phyloP scores from a whole-genome alignment of 2,888 invertebrate species.

The Drosophila picticornis region DNA sequence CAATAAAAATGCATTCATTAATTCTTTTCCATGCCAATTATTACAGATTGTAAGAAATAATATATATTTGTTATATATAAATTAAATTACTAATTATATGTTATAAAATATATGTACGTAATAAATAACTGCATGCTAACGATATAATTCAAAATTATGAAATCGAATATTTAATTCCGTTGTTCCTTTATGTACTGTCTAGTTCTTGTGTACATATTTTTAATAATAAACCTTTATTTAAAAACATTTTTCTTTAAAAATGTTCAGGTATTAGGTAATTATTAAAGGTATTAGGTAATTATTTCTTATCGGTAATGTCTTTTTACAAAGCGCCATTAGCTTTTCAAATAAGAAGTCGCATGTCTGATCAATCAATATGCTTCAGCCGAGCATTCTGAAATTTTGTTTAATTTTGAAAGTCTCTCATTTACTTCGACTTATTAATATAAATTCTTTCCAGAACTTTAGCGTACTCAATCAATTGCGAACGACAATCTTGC shows the following conservation, averaged over 20 bases:
- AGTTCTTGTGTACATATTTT: not conserved
- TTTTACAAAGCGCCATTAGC: not conserved
- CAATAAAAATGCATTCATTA: not conserved
- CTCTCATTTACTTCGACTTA: not conserved
- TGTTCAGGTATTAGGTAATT: not conserved
- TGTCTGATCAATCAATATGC: not conserved
- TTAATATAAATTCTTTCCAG: not conserved
- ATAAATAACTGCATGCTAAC: not conserved
- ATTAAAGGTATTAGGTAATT: not conserved
- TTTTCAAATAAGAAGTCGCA: not conserved
- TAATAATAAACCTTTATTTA: slow-evolving; percentile 1
- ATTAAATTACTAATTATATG: not conserved
- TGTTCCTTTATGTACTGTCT: not conserved
- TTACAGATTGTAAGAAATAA: not conserved
- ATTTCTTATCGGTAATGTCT: not conserved
- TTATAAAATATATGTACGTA: not conserved
- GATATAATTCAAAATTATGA: not conserved
- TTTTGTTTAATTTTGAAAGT: not conserved
- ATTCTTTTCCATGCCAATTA: not conserved
- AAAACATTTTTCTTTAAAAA: not conserved
- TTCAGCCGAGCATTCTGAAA: not conserved
- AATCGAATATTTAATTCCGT: not conserved
- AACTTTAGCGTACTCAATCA: not conserved
- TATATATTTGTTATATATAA: not conserved
- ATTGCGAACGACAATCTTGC: not conserved